Percentiles rank a stretch among this genome's conserved stretches.
These are phyloP conservation scores for Alca torda DNA, from an alignment of 2,797 vertebrate species.

Conservation along the genomic window DNA sequence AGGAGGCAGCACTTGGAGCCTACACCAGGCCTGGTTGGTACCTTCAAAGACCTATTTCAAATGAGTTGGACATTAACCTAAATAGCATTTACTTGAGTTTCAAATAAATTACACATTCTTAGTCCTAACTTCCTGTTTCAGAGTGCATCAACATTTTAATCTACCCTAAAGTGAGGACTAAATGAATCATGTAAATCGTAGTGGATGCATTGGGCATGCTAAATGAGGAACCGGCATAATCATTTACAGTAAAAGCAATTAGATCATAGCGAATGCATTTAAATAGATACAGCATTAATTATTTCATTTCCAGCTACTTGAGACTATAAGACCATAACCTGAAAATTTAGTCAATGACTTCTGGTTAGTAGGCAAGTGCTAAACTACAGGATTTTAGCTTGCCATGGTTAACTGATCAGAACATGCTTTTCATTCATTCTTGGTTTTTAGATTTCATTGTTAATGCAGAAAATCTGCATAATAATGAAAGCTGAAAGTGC, in stretches of 20 bases:
- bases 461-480: slow-evolving; percentile 4
- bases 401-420: not conserved
- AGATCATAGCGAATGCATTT: not conserved
- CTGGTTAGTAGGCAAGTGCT: not conserved
- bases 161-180: not conserved
- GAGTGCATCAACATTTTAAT: not conserved
- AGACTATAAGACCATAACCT: not conserved
- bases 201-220: not conserved
- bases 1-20: not conserved
- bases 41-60: not conserved
- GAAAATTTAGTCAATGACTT: slow-evolving; percentile 5
- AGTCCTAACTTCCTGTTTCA: not conserved
- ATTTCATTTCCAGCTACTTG: not conserved
- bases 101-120: not conserved
- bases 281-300: not conserved
- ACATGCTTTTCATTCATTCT: not conserved
- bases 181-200: not conserved
- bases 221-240: not conserved
- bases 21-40: not conserved
- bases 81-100: not conserved
- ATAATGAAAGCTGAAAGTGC: not conserved
- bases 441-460: not conserved
- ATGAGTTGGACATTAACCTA: not conserved
- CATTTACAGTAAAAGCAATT: not conserved
- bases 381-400: not conserved